Evolutionary conservation across 2,888 invertebrate species (phyloP).

Genomic region (Incurvaria masculella): DNA sequence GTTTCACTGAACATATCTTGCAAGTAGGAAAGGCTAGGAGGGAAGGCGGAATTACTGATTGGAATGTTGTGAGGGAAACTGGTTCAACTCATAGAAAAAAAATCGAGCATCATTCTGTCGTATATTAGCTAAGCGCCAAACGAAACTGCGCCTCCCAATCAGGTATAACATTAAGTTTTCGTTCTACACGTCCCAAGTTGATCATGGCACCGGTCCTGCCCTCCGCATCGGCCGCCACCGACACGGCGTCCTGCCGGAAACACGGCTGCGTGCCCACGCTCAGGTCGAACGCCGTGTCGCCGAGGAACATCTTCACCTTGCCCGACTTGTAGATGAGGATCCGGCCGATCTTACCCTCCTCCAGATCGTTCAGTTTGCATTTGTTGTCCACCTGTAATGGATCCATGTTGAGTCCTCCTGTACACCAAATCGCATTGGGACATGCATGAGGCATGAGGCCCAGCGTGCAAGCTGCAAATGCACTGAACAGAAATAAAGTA

Average conservation of each 20-base stretch:
- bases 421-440: too few relatives aligned
- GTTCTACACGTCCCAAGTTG: constrained; percentile 52
- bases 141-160: constrained; percentile 51
- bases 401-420: too few relatives aligned
- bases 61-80: too few relatives aligned
- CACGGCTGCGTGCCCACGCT: constrained; percentile 55
- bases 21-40: too few relatives aligned
- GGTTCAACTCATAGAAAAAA: too few relatives aligned
- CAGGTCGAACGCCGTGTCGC: constrained; percentile 57
- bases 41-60: too few relatives aligned
- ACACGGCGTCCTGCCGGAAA: constrained; percentile 58
- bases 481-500: neutral
- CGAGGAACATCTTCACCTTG: constrained; percentile 51
- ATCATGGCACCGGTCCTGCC: constrained; percentile 56
- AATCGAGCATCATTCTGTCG: too few relatives aligned
- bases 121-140: too few relatives aligned
- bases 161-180: constrained; percentile 56
- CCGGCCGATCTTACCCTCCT: constrained; percentile 59
- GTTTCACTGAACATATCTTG: too few relatives aligned
- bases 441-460: neutral
- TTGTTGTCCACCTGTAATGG: constrained; percentile 28
- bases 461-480: neutral
- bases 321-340: constrained; percentile 58
- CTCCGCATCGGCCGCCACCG: constrained; percentile 45
- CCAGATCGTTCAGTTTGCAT: constrained; percentile 42